These are phyloP conservation scores for Metallyticus violacea DNA, from an alignment of 2,888 invertebrate species.

Conservation along the genomic window DNA sequence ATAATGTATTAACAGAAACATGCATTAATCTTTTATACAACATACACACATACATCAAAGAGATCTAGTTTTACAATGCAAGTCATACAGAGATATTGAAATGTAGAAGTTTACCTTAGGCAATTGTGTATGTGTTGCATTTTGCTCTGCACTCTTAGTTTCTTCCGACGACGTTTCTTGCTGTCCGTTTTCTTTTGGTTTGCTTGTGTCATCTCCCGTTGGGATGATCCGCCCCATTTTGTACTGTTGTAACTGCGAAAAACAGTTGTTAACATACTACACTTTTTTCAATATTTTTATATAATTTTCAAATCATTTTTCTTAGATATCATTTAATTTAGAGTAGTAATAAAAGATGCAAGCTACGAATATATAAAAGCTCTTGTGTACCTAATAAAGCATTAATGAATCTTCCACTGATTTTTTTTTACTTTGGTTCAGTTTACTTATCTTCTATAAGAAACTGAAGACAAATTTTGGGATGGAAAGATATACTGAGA, in stretches of 20 bases:
- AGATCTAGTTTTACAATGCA: neutral
- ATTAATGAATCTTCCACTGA: no score
- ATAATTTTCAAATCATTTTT: no score
- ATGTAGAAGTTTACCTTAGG: slow-evolving; percentile 49
- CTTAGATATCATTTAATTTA: no score
- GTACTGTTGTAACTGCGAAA: slow-evolving; percentile 74
- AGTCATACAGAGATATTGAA: neutral
- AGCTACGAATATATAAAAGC: no score
- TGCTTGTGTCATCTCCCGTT: slow-evolving; percentile 45
- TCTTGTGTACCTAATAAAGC: no score
- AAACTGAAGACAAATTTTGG: no score
- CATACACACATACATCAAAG: neutral
- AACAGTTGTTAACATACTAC: neutral
- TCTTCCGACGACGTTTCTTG: slow-evolving; percentile 60
- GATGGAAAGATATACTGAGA: no score
- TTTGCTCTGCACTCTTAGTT: slow-evolving; percentile 48
- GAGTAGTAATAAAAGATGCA: no score
- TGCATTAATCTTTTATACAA: neutral
- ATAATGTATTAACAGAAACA: no score
- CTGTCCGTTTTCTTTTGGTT: slow-evolving; percentile 78
- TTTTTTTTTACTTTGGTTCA: no score
- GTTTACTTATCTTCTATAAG: no score
- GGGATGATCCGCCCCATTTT: slow-evolving; percentile 62
- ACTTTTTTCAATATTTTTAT: no score
- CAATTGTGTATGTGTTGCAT: slow-evolving; percentile 31